These are phyloP conservation scores for Watersipora subatra DNA, from an alignment of 1,140 invertebrate genomes.

Conservation along the genomic window DNA sequence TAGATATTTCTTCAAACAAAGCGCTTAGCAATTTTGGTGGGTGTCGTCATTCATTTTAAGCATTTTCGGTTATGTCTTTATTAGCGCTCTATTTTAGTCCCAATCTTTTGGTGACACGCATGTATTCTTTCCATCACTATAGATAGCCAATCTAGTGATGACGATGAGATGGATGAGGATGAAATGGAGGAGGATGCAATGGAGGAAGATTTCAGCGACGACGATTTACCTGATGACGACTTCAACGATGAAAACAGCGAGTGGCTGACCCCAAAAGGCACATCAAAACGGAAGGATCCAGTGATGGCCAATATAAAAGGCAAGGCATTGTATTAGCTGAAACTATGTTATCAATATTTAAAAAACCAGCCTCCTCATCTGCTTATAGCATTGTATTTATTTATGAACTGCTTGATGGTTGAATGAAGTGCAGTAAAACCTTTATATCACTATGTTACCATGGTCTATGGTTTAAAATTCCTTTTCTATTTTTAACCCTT, in stretches of 20 bases:
- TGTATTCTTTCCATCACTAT: not conserved
- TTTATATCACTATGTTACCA: not conserved
- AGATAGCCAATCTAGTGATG: constrained; percentile 10
- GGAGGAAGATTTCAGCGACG: constrained; percentile 7
- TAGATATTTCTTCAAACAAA: no score
- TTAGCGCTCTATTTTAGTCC: constrained; percentile 2
- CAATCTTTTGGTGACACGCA: not conserved
- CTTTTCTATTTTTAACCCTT: not conserved
- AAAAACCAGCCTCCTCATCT: not conserved
- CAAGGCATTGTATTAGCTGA: not conserved
- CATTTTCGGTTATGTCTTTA: no score
- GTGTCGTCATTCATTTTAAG: no score
- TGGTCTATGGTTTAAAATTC: not conserved
- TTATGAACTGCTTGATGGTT: not conserved
- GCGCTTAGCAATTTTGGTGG: no score
- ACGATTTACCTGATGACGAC: constrained; percentile 2
- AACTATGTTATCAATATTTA: not conserved
- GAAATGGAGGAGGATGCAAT: constrained; percentile 15
- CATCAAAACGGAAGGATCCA: not conserved
- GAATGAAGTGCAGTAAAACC: not conserved
- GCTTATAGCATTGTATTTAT: not conserved
- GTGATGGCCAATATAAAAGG: not conserved
- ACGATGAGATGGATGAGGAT: constrained; percentile 12
- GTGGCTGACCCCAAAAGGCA: not conserved
- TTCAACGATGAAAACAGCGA: constrained; percentile 3